Base-by-base conservation (phyloP, 2,888 invertebrate species). In the Metalampra italica region DNA sequence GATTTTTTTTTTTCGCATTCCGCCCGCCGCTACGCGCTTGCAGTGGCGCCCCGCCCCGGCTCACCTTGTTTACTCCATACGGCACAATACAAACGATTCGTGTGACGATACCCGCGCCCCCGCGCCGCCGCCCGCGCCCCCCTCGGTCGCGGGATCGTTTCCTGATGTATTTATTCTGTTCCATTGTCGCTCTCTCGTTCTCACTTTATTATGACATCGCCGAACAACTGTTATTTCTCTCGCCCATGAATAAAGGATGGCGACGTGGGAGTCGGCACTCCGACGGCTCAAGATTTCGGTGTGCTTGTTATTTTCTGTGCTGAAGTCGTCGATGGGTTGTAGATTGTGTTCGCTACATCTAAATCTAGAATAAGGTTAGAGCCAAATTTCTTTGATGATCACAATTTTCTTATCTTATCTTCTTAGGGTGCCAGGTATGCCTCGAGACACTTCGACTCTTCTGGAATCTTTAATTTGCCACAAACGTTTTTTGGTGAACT, bases 191-290 rank as follows among this genome's bases (percentile, higher is more conserved):
- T 15, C 37, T 9, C 15, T 36, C 38, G 12, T 22, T 9, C 29
- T 14, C 41, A 11, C 34, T 42, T 46, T 43, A 43, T 34, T 43
- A 34, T 34, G 15, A 34, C 43, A 30, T 43, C 43, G 9, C 13
- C 15, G 12, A 12, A 43, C 43, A 43, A 43, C 43, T 43, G 34
- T 14, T 34, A 43, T 15, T 42, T 43, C 43, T 36, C 43, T 14
- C n/a, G n/a, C n/a, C 36, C 43, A 43, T 43, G 43, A 43, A 43
- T 43, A 43, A 43, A 9, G 9, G 43, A 43, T 43, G 13, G 32
- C 11, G 29, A n/a, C n/a, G 29, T n/a, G 22, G 22, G 5, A 9
- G 29, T n/a, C 29, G 29, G n/a, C n/a, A n/a, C 41, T 29, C 7
- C 40, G 8, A 5, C 5, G 22, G 22, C 11, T 40, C 9, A 5